These are phyloP conservation scores for Catocala nupta DNA, from an alignment of 2,888 invertebrate genomes.

Conservation along the genomic window DNA sequence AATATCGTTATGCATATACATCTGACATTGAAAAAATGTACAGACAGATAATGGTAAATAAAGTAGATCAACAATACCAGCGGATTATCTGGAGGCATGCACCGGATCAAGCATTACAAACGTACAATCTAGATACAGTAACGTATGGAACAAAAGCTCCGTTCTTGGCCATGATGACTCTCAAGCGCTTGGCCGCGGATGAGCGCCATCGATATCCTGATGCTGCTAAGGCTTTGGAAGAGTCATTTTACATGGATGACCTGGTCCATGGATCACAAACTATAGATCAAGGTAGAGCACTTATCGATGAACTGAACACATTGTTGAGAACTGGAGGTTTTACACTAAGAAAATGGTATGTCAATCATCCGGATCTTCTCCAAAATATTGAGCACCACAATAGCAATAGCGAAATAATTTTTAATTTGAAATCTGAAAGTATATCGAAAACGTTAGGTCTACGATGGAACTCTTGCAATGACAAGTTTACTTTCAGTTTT, in stretches of 20 bases:
- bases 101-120: background rate
- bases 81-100: constrained; percentile 5
- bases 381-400: too few species aligned
- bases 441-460: constrained; percentile 15
- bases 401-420: background rate
- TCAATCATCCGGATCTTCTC: constrained; percentile 7
- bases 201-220: background rate
- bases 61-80: constrained; percentile 20
- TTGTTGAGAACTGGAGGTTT: constrained; percentile 1
- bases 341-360: constrained; percentile 14
- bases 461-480: constrained; percentile 6
- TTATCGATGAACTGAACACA: too few species aligned
- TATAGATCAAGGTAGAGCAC: background rate
- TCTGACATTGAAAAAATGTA: constrained; percentile 25
- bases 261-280: background rate
- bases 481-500: constrained; percentile 8
- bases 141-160: too few species aligned
- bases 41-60: constrained; percentile 20
- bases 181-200: constrained; percentile 4
- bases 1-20: constrained; percentile 22
- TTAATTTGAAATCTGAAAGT: constrained; percentile 12
- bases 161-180: constrained; percentile 10
- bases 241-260: constrained; percentile 12
- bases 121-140: too few species aligned
- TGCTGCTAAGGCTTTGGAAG: background rate